Conservation (phyloP, 2,797 vertebrate species). For the Intellagama lesueurii region DNA sequence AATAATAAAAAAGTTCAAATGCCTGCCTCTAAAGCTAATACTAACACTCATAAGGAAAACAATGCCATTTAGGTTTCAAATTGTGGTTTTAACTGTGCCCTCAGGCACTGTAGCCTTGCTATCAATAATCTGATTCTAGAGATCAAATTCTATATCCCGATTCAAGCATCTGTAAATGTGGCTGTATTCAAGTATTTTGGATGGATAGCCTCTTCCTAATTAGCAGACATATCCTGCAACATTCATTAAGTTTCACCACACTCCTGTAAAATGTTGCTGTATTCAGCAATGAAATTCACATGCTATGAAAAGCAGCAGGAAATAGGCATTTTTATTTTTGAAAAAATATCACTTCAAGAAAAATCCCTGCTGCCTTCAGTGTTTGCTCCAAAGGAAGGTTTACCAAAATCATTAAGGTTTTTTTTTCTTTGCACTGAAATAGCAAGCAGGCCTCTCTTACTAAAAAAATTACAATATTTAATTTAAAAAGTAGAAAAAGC, state of each 20-base stretch:
- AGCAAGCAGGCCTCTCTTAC: background rate
- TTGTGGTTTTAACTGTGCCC: background rate
- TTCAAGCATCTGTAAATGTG: background rate
- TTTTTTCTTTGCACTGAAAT: conserved; percentile 15
- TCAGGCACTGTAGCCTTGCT: background rate
- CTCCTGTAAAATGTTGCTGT: background rate
- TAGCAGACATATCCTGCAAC: background rate
- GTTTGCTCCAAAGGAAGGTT: conserved; percentile 22
- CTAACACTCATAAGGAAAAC: background rate
- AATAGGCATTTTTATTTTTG: conserved; percentile 22
- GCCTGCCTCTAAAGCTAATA: background rate
- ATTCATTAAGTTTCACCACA: background rate
- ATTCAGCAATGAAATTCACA: conserved; percentile 63
- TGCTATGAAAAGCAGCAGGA: background rate
- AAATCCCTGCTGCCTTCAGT: conserved; percentile 25
- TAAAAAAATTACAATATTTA: background rate
- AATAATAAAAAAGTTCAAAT: background rate
- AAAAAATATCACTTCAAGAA: conserved; percentile 40
- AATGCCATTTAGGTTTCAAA: background rate
- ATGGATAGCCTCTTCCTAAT: background rate
- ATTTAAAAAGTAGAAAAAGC: background rate
- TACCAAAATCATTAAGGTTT: background rate
- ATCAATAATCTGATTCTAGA: background rate
- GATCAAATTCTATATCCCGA: background rate
- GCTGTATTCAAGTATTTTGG: background rate